Evolutionary conservation across 2,797 vertebrate species (phyloP).

Genomic region (Oryzias sinensis): DNA sequence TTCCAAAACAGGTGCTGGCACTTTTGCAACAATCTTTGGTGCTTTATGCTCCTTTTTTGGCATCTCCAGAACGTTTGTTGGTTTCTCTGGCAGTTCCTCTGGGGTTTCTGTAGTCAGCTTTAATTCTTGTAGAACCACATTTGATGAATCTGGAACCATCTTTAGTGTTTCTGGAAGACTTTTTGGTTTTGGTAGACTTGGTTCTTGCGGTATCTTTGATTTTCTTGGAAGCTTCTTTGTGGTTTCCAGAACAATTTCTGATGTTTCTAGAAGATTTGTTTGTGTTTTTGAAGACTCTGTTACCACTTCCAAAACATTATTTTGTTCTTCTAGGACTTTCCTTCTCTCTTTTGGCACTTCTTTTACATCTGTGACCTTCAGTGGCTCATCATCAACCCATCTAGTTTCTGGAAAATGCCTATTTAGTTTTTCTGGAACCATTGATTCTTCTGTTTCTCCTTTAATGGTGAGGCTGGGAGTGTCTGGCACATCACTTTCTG

Average conservation of each 20-base stretch:
- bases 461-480: background rate
- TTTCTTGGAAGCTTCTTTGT: background rate
- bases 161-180: background rate
- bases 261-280: rapidly evolving
- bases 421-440: conserved; percentile 1
- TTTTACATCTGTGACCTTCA: background rate
- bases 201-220: background rate
- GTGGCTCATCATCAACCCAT: background rate
- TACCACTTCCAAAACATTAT: no score
- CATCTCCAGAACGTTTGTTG: background rate
- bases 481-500: conserved; percentile 57
- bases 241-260: background rate
- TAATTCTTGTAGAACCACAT: rapidly evolving
- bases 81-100: background rate
- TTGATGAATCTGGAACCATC: rapidly evolving
- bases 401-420: background rate
- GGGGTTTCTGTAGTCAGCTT: background rate
- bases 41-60: background rate
- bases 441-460: conserved; percentile 12
- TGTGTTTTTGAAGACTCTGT: rapidly evolving
- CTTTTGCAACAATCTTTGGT: background rate
- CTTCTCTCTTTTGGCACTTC: background rate
- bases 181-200: background rate
- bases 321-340: background rate
- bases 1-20: no score